A percentile compares a stretch with the other conserved stretches of the same genome.
phyloP scores from a whole-genome alignment of 2,797 vertebrate genomes.

The Sphenopsis melanotis region DNA sequence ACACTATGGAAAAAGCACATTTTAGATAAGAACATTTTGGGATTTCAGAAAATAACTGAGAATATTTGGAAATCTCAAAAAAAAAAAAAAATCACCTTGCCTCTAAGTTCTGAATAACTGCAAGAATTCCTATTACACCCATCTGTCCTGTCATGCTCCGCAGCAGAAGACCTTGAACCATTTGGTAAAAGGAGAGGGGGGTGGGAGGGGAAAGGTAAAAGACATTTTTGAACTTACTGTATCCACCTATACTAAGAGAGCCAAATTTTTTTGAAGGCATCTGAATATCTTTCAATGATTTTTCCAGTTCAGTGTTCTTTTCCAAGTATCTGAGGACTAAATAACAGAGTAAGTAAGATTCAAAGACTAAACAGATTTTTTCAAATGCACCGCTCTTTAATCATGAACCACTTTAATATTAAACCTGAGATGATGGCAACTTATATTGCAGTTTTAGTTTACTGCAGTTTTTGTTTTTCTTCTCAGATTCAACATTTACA shows the following conservation, averaged over 20 bases:
- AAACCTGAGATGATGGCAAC: background rate
- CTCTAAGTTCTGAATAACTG: background rate
- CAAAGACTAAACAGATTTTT: background rate
- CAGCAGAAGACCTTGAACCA: background rate
- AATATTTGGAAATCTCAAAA: background rate
- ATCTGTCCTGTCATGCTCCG: background rate
- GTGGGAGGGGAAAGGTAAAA: background rate
- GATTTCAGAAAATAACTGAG: background rate
- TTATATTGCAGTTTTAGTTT: background rate
- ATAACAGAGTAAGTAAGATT: background rate
- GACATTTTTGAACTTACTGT: conserved; percentile 78
- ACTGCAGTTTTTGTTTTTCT: background rate
- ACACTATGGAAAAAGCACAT: background rate
- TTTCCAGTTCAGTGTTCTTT: conserved; percentile 84
- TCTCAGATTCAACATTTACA: background rate
- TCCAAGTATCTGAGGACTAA: conserved; percentile 76
- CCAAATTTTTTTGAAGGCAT: conserved; percentile 84
- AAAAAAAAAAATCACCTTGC: background rate
- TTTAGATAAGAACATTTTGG: background rate
- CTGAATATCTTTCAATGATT: conserved; percentile 80
- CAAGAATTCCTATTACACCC: background rate
- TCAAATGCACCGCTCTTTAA: background rate
- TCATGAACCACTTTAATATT: background rate
- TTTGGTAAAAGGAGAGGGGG: background rate
- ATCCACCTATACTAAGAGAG: conserved; percentile 75